A percentile compares a stretch with the other conserved stretches of the same genome.
These are phyloP conservation scores for Hydrocynus forskahlii DNA, from an alignment of 2,797 vertebrate species.

Conservation along the genomic window DNA sequence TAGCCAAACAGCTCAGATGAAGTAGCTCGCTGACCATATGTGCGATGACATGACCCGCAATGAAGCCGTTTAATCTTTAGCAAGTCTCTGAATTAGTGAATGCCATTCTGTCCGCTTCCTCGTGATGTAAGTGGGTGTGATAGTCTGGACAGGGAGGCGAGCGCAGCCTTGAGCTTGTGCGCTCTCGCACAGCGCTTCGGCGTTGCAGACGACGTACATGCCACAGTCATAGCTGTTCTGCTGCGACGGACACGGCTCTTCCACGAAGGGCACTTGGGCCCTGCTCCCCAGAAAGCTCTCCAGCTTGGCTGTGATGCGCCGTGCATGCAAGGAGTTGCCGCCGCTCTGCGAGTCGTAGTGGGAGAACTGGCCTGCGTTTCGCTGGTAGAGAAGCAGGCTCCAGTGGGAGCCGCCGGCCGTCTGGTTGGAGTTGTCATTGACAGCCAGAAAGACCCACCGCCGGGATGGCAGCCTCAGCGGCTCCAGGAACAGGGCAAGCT, in stretches of 20 bases:
- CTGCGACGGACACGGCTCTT: conserved; percentile 90
- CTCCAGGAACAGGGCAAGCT: conserved; percentile 89
- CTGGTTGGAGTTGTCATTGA: conserved; percentile 94
- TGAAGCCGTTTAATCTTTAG: conserved; percentile 68
- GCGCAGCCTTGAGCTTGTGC: conserved; percentile 74
- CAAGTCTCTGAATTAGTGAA: conserved; percentile 81
- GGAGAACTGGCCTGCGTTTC: conserved; percentile 82
- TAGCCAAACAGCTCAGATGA: conserved; percentile 14
- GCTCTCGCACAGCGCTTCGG: conserved; percentile 87
- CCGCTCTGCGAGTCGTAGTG: conserved; percentile 95
- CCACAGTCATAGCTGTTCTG: conserved; percentile 99
- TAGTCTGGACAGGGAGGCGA: conserved; percentile 78
- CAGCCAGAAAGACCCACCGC: conserved; percentile 87
- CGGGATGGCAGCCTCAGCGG: conserved; percentile 85
- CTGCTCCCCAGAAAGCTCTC: conserved; percentile 82
- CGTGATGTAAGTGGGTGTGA: conserved; percentile 91
- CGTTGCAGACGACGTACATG: conserved; percentile 96
- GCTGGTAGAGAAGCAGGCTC: conserved; percentile 92
- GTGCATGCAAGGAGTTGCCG: conserved; percentile 87
- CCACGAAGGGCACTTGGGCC: conserved; percentile 78
- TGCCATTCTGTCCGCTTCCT: conserved; percentile 90
- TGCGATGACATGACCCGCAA: conserved; percentile 27
- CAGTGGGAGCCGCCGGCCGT: conserved; percentile 93
- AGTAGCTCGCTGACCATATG: conserved; percentile 50
- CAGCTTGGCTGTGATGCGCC: conserved; percentile 85